Conservation (phyloP, 2,888 invertebrate genomes). For the Spilarctia lutea region DNA sequence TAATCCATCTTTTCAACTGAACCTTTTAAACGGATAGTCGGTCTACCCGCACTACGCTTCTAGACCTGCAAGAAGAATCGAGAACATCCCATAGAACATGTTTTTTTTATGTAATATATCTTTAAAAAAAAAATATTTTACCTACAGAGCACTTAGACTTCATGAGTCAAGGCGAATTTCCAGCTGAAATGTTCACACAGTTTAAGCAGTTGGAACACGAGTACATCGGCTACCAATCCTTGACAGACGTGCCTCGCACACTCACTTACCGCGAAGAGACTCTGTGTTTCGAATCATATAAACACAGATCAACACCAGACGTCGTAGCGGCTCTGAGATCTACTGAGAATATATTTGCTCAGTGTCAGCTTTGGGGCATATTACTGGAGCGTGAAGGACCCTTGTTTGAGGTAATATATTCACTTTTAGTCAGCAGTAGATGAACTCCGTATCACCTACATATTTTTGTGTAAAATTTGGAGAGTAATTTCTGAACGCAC, state of each 20-base stretch:
- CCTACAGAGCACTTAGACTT: constrained; percentile 97
- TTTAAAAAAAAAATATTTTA: too few relatives aligned
- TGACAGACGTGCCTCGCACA: constrained; percentile 97
- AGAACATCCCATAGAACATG: too few relatives aligned
- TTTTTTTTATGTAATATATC: too few relatives aligned
- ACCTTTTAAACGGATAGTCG: too few relatives aligned
- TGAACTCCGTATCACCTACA: too few relatives aligned
- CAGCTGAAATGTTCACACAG: constrained; percentile 91
- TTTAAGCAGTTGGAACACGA: constrained; percentile 96
- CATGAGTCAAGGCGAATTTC: constrained; percentile 93
- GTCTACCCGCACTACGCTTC: too few relatives aligned
- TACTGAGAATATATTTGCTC: constrained; percentile 91
- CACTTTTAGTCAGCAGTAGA: not conserved
- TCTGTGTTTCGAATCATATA: constrained; percentile 85
- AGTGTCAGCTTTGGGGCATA: constrained; percentile 94
- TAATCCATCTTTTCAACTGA: too few relatives aligned
- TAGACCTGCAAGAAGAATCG: too few relatives aligned
- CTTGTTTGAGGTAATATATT: constrained; percentile 88
- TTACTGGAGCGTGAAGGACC: constrained; percentile 93
- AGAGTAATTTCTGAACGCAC: too few relatives aligned
- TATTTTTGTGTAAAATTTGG: too few relatives aligned
- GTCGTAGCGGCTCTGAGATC: constrained; percentile 90
- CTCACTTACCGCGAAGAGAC: constrained; percentile 90
- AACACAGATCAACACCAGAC: constrained; percentile 89
- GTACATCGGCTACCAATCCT: constrained; percentile 97